Evolutionary conservation across 2,888 invertebrate genomes (phyloP), one percentile per base, ranked within the genome.

Genomic region (Ephialtes manifestator): DNA sequence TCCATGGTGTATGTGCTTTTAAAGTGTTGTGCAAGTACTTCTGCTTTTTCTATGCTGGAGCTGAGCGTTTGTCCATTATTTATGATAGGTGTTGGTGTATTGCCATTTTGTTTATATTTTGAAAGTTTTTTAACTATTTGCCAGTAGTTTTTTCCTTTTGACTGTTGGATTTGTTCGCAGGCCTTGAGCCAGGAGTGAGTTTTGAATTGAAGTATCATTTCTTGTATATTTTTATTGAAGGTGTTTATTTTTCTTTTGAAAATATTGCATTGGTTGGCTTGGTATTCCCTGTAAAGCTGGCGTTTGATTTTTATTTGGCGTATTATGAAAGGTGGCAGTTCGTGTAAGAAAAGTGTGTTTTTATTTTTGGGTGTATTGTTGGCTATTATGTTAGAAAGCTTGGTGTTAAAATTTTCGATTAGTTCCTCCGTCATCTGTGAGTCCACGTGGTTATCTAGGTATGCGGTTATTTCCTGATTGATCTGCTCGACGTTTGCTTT

Each of bases 251-350:
- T 48, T 13, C 5, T 48, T 48, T 13, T 15, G 13, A 24, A 60
- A 8, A 35, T 48, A 58, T 48, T 20, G 2, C n/a, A 18, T 24
- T n/a, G 24, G 8, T 80, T 63, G 55, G 75, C 65, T 74, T 81
- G 24, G 28, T 58, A 58, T 28, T 58, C 58, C 20, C 24, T 24
- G 24, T 24, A 24, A 2, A 24, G 24, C 24, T 24, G 24, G 1
- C 24, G 24, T 2, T 24, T 58, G 10, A 74, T 35, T 68, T 75
- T 80, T 65, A 80, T 80, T 60, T 68, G 68, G 18, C 13, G 15
- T 3, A 79, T 13, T n/a, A 71, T 79, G 39, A 71, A 71, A 2
- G 79, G 63, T 13, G 79, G 79, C 0, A 79, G 79, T 8, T 39
- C 18, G 24, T 79, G 39, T 10, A 28, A 8, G 20, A 71, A 71